A percentile compares a stretch with the other conserved stretches of the same genome.
These are phyloP conservation scores for Cyprinodon tularosa DNA, from an alignment of 2,113 vertebrate genomes.

Conservation along the genomic window DNA sequence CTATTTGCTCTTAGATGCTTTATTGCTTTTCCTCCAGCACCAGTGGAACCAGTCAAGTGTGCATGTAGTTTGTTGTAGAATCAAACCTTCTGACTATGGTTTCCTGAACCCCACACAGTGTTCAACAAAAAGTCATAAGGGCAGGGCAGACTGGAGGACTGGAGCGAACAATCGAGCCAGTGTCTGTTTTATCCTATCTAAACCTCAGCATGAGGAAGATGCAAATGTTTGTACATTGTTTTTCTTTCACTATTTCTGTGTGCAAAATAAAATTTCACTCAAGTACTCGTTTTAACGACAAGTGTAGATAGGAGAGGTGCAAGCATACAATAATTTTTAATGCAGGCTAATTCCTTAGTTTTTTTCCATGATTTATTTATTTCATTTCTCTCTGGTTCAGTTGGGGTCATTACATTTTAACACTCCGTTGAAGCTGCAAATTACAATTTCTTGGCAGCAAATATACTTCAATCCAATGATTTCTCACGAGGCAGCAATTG, in stretches of 20 bases:
- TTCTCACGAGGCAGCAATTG: constrained; percentile 64
- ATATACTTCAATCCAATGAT: constrained; percentile 55
- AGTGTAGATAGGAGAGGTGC: constrained; percentile 15
- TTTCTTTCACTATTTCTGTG: not conserved
- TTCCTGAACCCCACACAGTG: constrained; percentile 10
- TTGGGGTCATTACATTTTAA: constrained; percentile 72
- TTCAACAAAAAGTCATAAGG: constrained; percentile 15
- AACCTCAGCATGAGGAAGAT: not conserved
- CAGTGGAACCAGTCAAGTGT: constrained; percentile 49
- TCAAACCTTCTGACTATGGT: constrained; percentile 31
- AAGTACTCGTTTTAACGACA: constrained; percentile 8
- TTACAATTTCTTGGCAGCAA: constrained; percentile 67
- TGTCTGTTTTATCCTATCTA: constrained; percentile 27
- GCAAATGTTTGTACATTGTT: not conserved
- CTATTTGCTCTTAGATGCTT: constrained; percentile 65
- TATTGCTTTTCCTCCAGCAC: constrained; percentile 56
- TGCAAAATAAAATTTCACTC: not conserved
- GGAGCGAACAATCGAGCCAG: constrained; percentile 10
- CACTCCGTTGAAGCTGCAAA: constrained; percentile 77
- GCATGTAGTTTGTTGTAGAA: constrained; percentile 45
- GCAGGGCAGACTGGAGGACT: constrained; percentile 8
- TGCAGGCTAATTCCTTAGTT: constrained; percentile 48
- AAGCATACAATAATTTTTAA: constrained; percentile 33
- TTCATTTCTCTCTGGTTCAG: constrained; percentile 32
- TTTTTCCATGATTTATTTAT: not conserved